A percentile compares a stretch with the other conserved stretches of the same genome.
Conservation (phyloP, 2,797 vertebrate species). For the Ctenosaura bakeri region DNA sequence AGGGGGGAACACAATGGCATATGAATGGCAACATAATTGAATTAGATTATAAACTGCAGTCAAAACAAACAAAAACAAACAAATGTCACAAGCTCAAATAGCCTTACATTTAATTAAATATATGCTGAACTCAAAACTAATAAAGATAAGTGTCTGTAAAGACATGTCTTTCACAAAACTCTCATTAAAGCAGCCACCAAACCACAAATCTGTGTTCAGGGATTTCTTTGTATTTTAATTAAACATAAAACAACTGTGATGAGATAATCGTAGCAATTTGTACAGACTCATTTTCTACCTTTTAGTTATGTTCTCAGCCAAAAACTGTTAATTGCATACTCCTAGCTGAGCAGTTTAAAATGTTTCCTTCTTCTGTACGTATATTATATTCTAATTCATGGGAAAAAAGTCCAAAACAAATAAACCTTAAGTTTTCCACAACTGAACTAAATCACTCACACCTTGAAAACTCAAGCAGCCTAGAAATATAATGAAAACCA, state of each 20-base stretch:
- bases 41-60: slow-evolving; percentile 54
- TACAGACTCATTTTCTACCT: slow-evolving; percentile 66
- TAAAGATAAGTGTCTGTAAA: slow-evolving; percentile 69
- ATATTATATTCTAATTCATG: slow-evolving; percentile 48
- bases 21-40: slow-evolving; percentile 56
- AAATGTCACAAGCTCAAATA: slow-evolving; percentile 68
- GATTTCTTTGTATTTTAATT: slow-evolving; percentile 76
- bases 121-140: slow-evolving; percentile 64
- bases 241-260: slow-evolving; percentile 73
- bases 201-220: slow-evolving; percentile 72
- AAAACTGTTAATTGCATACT: slow-evolving; percentile 69
- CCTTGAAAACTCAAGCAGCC: not conserved
- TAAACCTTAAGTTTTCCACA: slow-evolving; percentile 47
- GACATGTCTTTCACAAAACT: slow-evolving; percentile 68
- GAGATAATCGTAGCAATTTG: slow-evolving; percentile 70
- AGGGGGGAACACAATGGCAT: slow-evolving; percentile 50
- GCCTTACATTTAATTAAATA: slow-evolving; percentile 57
- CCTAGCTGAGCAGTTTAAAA: slow-evolving; percentile 68
- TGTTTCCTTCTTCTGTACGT: slow-evolving; percentile 30
- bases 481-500: slow-evolving; percentile 18
- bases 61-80: slow-evolving; percentile 54
- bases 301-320: slow-evolving; percentile 61
- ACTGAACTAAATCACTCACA: slow-evolving; percentile 27
- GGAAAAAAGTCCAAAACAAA: slow-evolving; percentile 46
- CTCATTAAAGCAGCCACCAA: slow-evolving; percentile 71